A percentile compares a stretch with the other conserved stretches of the same genome.
Conservation (phyloP, 1,140 invertebrate genomes). For the Drosophila asahinai region DNA sequence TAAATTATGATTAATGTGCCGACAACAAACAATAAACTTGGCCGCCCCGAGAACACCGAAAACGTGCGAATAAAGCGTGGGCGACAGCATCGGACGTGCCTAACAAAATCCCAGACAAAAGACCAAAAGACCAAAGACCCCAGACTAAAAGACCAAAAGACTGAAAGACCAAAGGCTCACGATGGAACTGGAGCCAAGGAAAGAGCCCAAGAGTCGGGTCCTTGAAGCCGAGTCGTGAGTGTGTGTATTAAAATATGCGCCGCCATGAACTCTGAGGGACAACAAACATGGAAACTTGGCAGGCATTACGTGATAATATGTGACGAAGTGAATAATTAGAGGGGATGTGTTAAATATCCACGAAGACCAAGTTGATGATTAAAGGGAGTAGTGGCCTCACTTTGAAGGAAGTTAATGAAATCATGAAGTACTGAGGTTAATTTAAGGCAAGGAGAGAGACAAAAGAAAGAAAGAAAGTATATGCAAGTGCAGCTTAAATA, state of each 20-base stretch:
- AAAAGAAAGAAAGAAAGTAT: background rate
- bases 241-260: slow-evolving; percentile 41
- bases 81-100: slow-evolving; percentile 43
- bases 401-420: background rate
- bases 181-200: slow-evolving; percentile 5
- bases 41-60: slow-evolving; percentile 39
- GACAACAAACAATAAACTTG: slow-evolving; percentile 61
- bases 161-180: background rate
- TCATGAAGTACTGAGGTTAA: background rate
- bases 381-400: slow-evolving; percentile 5
- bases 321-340: slow-evolving; percentile 48
- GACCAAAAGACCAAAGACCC: slow-evolving; percentile 15
- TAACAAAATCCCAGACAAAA: slow-evolving; percentile 46
- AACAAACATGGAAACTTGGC: slow-evolving; percentile 44
- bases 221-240: slow-evolving; percentile 20
- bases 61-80: slow-evolving; percentile 50
- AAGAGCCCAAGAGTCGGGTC: slow-evolving; percentile 9
- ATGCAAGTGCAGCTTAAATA: background rate
- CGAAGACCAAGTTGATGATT: slow-evolving; percentile 9
- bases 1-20: slow-evolving; percentile 79
- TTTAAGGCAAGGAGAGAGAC: background rate
- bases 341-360: slow-evolving; percentile 30
- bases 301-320: slow-evolving; percentile 52
- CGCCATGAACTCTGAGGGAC: slow-evolving; percentile 29
- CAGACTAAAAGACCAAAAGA: slow-evolving; percentile 27